phyloP scores from a whole-genome alignment of 53 echinoderm and acorn worm genomes.

The Holothuria leucospilota region DNA sequence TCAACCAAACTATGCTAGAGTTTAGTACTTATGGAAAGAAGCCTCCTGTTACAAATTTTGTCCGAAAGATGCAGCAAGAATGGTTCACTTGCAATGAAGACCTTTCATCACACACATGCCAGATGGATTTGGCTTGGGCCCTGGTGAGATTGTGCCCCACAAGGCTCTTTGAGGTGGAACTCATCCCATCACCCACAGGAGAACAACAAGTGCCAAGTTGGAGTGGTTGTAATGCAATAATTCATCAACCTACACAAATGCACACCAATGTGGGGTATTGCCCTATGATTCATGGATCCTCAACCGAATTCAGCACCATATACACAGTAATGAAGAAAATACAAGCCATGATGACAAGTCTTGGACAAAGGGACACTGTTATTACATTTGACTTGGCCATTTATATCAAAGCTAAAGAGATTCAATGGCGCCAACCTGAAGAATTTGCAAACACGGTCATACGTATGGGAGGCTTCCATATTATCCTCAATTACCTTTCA shows the following conservation, averaged over 20 bases:
- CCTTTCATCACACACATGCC: background rate
- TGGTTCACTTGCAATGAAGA: slow-evolving; percentile 24
- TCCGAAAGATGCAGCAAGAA: slow-evolving; percentile 23
- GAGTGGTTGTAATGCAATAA: slow-evolving; percentile 40
- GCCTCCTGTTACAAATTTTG: slow-evolving; percentile 22
- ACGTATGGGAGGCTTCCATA: slow-evolving; percentile 17
- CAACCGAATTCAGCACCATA: slow-evolving; percentile 30
- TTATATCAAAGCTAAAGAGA: background rate
- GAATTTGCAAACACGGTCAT: slow-evolving; percentile 49
- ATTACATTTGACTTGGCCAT: no score
- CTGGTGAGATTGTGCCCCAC: slow-evolving; percentile 28
- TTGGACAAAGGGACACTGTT: background rate
- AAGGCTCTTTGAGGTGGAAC: slow-evolving; percentile 27
- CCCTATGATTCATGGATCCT: slow-evolving; percentile 50
- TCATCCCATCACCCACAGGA: background rate
- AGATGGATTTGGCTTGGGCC: slow-evolving; percentile 47
- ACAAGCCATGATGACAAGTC: slow-evolving; percentile 25
- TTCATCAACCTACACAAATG: background rate
- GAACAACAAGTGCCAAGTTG: slow-evolving; percentile 11
- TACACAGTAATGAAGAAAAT: slow-evolving; percentile 58
- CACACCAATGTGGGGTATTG: slow-evolving; percentile 45
- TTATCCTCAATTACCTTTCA: background rate
- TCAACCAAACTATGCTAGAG: slow-evolving; percentile 12
- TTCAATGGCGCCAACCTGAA: slow-evolving; percentile 43
- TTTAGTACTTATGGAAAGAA: background rate